Evolutionary conservation across 2,888 invertebrate species (phyloP).

Genomic region (Petrophora chlorosata): DNA sequence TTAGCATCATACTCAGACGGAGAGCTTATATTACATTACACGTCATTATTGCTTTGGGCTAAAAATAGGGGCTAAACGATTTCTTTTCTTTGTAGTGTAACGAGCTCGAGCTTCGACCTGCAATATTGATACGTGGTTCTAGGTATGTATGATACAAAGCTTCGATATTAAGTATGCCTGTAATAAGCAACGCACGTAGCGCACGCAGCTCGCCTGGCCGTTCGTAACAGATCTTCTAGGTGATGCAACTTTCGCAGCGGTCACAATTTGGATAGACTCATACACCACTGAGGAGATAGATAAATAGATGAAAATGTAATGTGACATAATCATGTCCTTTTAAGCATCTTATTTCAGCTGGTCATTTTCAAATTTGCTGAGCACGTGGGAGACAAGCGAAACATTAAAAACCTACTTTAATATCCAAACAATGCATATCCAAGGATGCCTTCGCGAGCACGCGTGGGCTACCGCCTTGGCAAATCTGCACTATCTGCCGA

Average conservation of each 20-base stretch:
- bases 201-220: no score
- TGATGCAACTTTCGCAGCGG: no score
- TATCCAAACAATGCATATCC: conserved; percentile 31
- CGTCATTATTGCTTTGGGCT: conserved; percentile 38
- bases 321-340: no score
- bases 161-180: no score
- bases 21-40: conserved; percentile 43
- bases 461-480: conserved; percentile 33
- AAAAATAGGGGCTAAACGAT: conserved; percentile 42
- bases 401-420: conserved; percentile 24
- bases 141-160: no score
- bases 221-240: no score
- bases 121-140: no score
- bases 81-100: conserved; percentile 18
- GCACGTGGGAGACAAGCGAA: conserved; percentile 15
- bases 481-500: conserved; percentile 39
- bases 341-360: not conserved
- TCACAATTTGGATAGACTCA: no score
- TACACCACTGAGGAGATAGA: no score
- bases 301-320: not conserved
- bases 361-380: conserved; percentile 8
- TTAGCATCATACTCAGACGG: conserved; percentile 42
- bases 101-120: conserved; percentile 2
- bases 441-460: conserved; percentile 28
- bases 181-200: no score